Percentiles rank a stretch among this genome's conserved stretches.
Conservation (phyloP, 2,113 vertebrate genomes). For the Choloepus hoffmanni region DNA sequence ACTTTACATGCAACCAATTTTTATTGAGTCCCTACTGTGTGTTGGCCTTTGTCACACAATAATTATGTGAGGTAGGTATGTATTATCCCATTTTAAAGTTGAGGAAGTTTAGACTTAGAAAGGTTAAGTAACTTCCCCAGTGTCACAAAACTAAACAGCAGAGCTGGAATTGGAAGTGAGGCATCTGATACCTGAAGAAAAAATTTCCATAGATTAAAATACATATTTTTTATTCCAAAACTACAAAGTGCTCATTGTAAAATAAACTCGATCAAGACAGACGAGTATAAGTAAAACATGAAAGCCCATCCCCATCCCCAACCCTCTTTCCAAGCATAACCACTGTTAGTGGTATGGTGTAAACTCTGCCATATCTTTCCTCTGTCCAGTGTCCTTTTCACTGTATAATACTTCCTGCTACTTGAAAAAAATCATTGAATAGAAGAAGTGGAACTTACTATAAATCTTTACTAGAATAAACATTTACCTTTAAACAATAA, state of each 20-base stretch:
- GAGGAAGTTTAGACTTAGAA: constrained; percentile 10
- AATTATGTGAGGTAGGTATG: background rate
- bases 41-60: background rate
- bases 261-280: background rate
- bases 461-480: constrained; percentile 32
- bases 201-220: constrained; percentile 16
- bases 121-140: background rate
- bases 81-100: background rate
- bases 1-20: constrained; percentile 9
- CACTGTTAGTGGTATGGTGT: background rate
- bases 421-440: background rate
- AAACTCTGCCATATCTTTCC: background rate
- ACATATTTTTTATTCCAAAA: constrained; percentile 51
- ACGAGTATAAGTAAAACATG: background rate
- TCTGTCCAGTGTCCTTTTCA: background rate
- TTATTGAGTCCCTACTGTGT: background rate
- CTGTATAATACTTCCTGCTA: background rate
- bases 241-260: background rate
- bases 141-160: background rate
- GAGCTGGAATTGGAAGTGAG: background rate
- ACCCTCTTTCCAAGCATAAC: background rate
- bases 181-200: constrained; percentile 22
- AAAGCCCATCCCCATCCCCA: background rate
- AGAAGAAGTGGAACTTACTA: background rate
- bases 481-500: constrained; percentile 29